Base-by-base conservation (phyloP, 2,888 invertebrate genomes). In the Galerucella nymphaeae region DNA sequence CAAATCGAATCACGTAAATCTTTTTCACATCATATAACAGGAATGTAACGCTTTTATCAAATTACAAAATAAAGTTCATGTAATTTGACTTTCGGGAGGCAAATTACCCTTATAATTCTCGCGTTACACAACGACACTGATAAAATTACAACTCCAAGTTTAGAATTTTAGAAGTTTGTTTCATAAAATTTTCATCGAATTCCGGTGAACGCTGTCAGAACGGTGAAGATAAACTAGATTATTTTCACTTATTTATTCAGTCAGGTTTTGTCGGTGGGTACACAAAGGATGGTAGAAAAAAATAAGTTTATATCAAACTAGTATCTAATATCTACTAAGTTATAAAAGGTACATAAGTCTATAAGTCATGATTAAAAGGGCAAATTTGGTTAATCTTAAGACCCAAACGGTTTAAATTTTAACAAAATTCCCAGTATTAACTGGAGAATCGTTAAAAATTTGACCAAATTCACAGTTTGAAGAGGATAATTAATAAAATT, bases 141-240 rank as follows among this genome's bases (percentile, higher is more conserved):
- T 76, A 74, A 73, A 76, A 76, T 76, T 76, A 76, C 69, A 58
- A 66, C 57, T 71, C 50, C 59, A 64, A 53, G 65, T 45, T 70
- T 18, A 45, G 61, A 74, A 74, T 72, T 73, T 76, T 62, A n/a
- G 53, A 75, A 75, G 58, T 76, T 76, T 72, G 75, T 74, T 76
- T 75, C 76, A 76, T 77, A 72, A 77, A 78, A 77, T 75, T 76
- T 77, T 77, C 76, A 77, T 70, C 55, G 57, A 64, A 57, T 70
- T 64, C 42, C 45, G 48, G 63, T 70, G 75, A 38, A 62, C 61
- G 64, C 63, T 67, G 41, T 11, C 63, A 62, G 57, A 48, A 18
- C 42, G 65, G 58, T 50, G 63, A 57, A 53, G 18, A 64, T 57
- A 69, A 75, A 76, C 68, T 63, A 73, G 70, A 78, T 78, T 77